Base-by-base conservation (phyloP, 2,113 vertebrate genomes). In the Nestor notabilis region DNA sequence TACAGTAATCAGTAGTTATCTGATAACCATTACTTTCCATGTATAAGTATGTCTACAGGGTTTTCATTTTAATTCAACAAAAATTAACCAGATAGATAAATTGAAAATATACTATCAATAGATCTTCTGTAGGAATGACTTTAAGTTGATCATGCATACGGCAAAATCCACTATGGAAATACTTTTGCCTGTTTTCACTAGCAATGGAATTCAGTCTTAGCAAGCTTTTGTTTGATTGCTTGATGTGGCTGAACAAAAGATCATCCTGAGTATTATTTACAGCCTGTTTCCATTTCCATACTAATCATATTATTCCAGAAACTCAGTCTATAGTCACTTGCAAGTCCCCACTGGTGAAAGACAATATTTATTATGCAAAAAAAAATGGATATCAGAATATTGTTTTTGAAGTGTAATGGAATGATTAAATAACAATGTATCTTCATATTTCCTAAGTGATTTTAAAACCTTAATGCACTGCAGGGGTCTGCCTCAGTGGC, bases 401-500 rank as follows among this genome's bases (percentile, higher is more conserved):
- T 93, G 85, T 6, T 95, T 95, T 69, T 94, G 93, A 97, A 97
- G 85, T 84, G 76, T 56, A 94, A 74, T 93, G 70, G 91, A 95
- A 81, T 96, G 19, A 93, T 96, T 95, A 96, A 95, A 96, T 93
- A 95, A 96, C 93, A 96, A 83, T 72, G 60, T 94, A 92, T 95
- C 93, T 95, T 96, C 89, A 82, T 85, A 94, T 95, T 97, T 97
- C 94, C 84, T 90, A 97, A 97, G 95, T 92, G 44, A 93, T 97
- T 96, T 90, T 49, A 95, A 95, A 92, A 93, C 56, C 47, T 82
- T 90, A 95, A 96, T 92, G 77, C 96, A 78, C 79, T 49, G 83
- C 72, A 95, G 97, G 94, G 52, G 47, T 75, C 85, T 95, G 65
- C 75, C 82, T 87, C 81, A 39, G 50, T 46, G 56, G 80, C 56